Evolutionary conservation across 2,888 invertebrate species (phyloP).

Genomic region (Hylaea fasciaria): DNA sequence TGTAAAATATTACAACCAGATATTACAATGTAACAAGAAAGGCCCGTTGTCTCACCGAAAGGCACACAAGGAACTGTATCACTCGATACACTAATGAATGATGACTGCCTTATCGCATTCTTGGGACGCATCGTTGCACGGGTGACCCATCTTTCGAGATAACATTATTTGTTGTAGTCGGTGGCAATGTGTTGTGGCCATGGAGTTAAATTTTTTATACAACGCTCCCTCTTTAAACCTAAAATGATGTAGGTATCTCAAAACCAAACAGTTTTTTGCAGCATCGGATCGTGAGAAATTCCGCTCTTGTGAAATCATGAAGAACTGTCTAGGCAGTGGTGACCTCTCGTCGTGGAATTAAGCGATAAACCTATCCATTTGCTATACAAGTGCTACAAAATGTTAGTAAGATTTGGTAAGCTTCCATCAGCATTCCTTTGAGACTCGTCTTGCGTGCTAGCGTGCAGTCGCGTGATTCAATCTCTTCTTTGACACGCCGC

Average conservation of each 20-base stretch:
- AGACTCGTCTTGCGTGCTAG: conserved; percentile 13
- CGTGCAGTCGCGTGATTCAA: conserved; percentile 14
- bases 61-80: conserved; percentile 9
- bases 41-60: conserved; percentile 1
- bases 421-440: conserved; percentile 3
- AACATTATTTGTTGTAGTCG: conserved; percentile 20
- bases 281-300: too few relatives aligned
- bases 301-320: too few relatives aligned
- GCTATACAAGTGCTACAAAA: too few relatives aligned
- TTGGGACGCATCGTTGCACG: conserved; percentile 21
- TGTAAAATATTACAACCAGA: too few relatives aligned
- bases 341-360: too few relatives aligned
- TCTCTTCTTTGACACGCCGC: conserved; percentile 23
- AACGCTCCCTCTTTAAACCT: too few relatives aligned
- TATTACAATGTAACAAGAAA: background rate
- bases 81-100: conserved; percentile 10
- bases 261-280: too few relatives aligned
- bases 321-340: too few relatives aligned
- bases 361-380: too few relatives aligned
- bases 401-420: background rate
- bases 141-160: conserved; percentile 22
- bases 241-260: too few relatives aligned
- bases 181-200: background rate
- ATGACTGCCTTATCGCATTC: conserved; percentile 10
- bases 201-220: too few relatives aligned